Conservation (phyloP, 2,888 invertebrate species). For the Cecidostiba fungosa region DNA sequence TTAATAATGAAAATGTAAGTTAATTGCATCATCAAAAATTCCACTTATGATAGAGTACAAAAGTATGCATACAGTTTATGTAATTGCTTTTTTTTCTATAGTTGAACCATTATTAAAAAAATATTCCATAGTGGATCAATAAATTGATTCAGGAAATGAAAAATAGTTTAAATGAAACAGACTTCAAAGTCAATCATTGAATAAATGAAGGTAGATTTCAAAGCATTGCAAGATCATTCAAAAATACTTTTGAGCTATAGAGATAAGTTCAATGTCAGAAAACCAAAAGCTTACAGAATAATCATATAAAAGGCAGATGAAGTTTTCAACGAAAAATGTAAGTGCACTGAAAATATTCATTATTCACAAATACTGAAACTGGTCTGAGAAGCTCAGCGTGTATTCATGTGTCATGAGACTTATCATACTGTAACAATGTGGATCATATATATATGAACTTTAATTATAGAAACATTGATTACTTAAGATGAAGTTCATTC, state of each 20-base stretch:
- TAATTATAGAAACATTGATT: constrained; percentile 20
- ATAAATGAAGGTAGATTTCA: constrained; percentile 2
- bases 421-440: not conserved
- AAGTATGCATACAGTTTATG: too few relatives aligned
- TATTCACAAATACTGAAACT: not conserved
- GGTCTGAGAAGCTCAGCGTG: not conserved
- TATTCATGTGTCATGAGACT: not conserved
- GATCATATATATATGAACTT: not conserved
- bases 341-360: not conserved
- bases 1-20: not conserved
- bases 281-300: not conserved
- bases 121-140: not conserved
- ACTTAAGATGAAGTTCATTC: constrained; percentile 6
- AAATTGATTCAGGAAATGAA: not conserved
- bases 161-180: not conserved
- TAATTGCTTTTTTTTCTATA: too few relatives aligned
- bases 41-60: too few relatives aligned
- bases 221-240: constrained; percentile 17
- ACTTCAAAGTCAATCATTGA: not conserved
- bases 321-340: not conserved
- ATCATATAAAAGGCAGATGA: not conserved
- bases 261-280: not conserved
- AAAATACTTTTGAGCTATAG: constrained; percentile 15
- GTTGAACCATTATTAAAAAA: not conserved
- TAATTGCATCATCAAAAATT: not conserved